Evolutionary conservation across 2,888 invertebrate genomes (phyloP).

Genomic region (Erebia aethiops): DNA sequence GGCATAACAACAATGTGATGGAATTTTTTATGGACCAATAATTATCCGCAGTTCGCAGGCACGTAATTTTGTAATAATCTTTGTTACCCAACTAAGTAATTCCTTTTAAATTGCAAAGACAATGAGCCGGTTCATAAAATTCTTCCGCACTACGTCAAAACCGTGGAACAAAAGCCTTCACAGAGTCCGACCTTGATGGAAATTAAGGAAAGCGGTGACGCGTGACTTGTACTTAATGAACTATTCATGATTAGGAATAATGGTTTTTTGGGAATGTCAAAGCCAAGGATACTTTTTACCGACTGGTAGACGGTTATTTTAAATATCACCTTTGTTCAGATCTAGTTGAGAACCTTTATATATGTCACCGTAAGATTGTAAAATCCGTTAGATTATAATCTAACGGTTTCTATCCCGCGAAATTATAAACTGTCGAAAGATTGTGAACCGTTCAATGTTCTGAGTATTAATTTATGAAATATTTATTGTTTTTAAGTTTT

Average conservation of each 20-base stretch:
- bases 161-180: conserved; percentile 12
- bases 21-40: neutral
- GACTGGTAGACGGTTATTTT: neutral
- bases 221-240: conserved; percentile 15
- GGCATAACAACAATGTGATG: neutral
- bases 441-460: too few species aligned
- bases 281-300: conserved; percentile 5
- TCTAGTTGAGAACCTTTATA: too few species aligned
- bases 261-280: conserved; percentile 10
- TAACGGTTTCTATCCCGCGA: too few species aligned
- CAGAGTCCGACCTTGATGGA: conserved; percentile 5
- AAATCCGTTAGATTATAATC: too few species aligned
- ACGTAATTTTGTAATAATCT: too few species aligned
- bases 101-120: conserved; percentile 7
- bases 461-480: too few species aligned
- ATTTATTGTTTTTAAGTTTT: too few species aligned
- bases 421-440: too few species aligned
- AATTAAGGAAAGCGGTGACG: conserved; percentile 19
- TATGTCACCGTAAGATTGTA: too few species aligned
- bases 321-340: neutral
- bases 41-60: neutral
- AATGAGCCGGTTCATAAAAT: conserved; percentile 3
- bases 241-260: conserved; percentile 19
- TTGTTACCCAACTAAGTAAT: conserved; percentile 11
- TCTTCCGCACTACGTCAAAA: conserved; percentile 20